Conservation (phyloP, 2,113 vertebrate genomes). For the Arizona elegans region DNA sequence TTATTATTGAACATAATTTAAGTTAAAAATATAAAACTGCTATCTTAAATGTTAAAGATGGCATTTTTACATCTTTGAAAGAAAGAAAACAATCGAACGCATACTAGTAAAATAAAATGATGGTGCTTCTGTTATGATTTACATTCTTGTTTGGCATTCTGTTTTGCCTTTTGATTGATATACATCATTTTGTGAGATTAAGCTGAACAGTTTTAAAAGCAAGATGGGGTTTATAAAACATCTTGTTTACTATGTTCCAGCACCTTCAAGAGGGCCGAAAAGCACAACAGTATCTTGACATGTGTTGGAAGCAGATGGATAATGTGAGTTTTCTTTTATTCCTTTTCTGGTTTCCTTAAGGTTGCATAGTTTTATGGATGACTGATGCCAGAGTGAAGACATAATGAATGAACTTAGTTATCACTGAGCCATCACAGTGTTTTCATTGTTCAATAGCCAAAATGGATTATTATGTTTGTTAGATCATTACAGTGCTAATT, state of each 20-base stretch:
- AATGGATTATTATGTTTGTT: background rate
- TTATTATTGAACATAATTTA: background rate
- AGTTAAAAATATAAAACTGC: too few species aligned
- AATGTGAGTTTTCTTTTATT: slow-evolving; percentile 79
- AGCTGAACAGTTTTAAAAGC: background rate
- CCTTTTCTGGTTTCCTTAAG: slow-evolving; percentile 8
- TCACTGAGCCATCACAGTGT: slow-evolving; percentile 22
- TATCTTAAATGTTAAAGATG: too few species aligned
- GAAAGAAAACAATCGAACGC: background rate
- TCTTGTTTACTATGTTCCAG: slow-evolving; percentile 67
- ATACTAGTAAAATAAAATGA: background rate
- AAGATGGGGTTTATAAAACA: background rate
- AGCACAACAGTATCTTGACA: slow-evolving; percentile 94
- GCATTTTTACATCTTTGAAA: background rate
- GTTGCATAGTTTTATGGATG: slow-evolving; percentile 10
- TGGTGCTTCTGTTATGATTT: background rate
- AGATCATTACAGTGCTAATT: slow-evolving; percentile 1
- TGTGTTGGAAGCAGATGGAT: slow-evolving; percentile 99
- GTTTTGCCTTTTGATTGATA: background rate
- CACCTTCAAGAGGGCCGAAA: slow-evolving; percentile 98
- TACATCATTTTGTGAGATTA: background rate
- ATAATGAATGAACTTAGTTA: slow-evolving; percentile 17
- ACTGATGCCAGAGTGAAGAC: background rate
- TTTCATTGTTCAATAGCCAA: slow-evolving; percentile 1
- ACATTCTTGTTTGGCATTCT: background rate